Evolutionary conservation across 2,888 invertebrate genomes (phyloP).

Genomic region (Ochropleura plecta): DNA sequence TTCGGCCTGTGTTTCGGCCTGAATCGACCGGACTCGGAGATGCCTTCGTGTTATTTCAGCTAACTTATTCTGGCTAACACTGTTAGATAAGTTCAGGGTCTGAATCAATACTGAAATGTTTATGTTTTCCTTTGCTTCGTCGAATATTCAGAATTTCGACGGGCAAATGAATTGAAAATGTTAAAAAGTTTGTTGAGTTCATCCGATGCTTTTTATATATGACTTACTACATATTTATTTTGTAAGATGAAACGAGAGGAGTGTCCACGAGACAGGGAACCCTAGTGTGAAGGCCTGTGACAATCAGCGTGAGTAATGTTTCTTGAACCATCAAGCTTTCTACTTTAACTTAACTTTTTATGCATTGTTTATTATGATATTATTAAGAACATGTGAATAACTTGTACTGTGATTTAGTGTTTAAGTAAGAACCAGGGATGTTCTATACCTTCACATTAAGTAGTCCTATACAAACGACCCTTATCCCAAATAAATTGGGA

Average conservation of each 20-base stretch:
- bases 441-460: neutral
- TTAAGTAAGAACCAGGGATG: neutral
- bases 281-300: too few species aligned
- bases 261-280: too few species aligned
- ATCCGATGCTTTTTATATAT: too few species aligned
- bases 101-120: constrained; percentile 44
- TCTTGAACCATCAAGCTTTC: too few species aligned
- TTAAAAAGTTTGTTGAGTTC: neutral
- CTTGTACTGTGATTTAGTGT: neutral
- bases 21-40: neutral
- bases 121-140: constrained; percentile 6
- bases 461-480: neutral
- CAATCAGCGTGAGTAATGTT: too few species aligned
- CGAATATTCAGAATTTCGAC: neutral
- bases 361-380: neutral
- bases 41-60: constrained; percentile 43
- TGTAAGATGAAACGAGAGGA: too few species aligned
- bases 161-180: constrained; percentile 4
- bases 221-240: too few species aligned
- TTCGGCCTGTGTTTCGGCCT: constrained; percentile 9
- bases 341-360: too few species aligned
- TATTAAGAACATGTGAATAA: too few species aligned
- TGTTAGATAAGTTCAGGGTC: constrained; percentile 47
- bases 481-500: too few species aligned
- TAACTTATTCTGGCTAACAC: constrained; percentile 39